Evolutionary conservation across 2,113 vertebrate species (phyloP).

Genomic region (Ictalurus furcatus): DNA sequence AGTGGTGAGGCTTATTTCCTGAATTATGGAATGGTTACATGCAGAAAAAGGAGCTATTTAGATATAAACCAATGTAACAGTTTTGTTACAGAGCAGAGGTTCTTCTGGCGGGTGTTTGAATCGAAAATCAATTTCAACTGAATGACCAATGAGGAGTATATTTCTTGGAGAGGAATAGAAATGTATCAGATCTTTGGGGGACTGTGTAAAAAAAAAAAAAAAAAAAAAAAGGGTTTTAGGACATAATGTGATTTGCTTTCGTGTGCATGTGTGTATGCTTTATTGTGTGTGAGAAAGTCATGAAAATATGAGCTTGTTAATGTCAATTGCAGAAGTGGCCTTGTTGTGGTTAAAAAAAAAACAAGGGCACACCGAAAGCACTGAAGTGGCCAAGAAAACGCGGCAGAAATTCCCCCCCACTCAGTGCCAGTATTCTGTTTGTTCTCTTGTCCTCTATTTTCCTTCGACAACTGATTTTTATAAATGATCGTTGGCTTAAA

Average conservation of each 20-base stretch:
- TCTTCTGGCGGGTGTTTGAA: background rate
- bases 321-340: constrained; percentile 71
- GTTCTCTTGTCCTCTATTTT: constrained; percentile 41
- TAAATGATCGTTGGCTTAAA: constrained; percentile 63
- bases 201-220: background rate
- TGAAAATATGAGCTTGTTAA: constrained; percentile 80
- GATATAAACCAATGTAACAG: background rate
- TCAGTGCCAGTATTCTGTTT: constrained; percentile 58
- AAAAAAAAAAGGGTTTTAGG: background rate
- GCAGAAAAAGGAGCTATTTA: background rate
- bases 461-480: constrained; percentile 57
- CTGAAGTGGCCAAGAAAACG: constrained; percentile 75
- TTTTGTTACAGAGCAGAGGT: background rate
- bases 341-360: constrained; percentile 74
- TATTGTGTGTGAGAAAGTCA: constrained; percentile 67
- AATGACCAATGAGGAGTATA: background rate
- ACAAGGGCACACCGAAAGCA: constrained; percentile 59
- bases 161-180: background rate
- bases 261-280: constrained; percentile 49
- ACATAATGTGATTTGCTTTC: constrained; percentile 54
- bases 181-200: background rate
- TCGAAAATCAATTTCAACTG: background rate
- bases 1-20: background rate
- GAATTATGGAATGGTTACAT: background rate
- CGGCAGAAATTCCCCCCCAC: constrained; percentile 64